Evolutionary conservation across 2,797 vertebrate genomes (phyloP).

Genomic region (Chromis chromis): DNA sequence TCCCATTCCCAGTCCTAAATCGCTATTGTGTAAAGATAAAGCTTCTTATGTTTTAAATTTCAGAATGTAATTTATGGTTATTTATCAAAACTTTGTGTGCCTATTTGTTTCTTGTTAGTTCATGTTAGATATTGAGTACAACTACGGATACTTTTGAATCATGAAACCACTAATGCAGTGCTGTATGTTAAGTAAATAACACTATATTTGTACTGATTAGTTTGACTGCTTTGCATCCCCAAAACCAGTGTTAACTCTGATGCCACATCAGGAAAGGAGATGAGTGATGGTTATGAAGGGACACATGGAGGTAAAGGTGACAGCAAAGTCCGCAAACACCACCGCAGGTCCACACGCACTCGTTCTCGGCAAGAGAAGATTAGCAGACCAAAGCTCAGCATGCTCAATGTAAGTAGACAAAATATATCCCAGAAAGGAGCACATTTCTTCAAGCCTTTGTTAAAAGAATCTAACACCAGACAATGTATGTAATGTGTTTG

Average conservation of each 20-base stretch:
- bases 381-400: constrained; percentile 92
- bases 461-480: background rate
- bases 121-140: background rate
- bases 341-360: constrained; percentile 91
- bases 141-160: background rate
- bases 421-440: background rate
- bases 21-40: constrained; percentile 7
- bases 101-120: background rate
- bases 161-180: constrained; percentile 3
- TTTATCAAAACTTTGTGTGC: background rate
- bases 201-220: background rate
- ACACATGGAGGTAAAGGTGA: constrained; percentile 88
- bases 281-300: constrained; percentile 94
- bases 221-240: constrained; percentile 17
- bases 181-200: background rate
- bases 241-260: constrained; percentile 88
- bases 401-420: constrained; percentile 91
- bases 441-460: background rate
- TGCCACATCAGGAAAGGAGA: constrained; percentile 92
- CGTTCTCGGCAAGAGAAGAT: constrained; percentile 94
- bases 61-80: background rate
- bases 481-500: background rate
- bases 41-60: constrained; percentile 5
- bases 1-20: background rate
- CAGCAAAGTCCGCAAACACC: constrained; percentile 89